Conservation (phyloP, 2,888 invertebrate genomes). For the Arrhopalites spinosus region DNA sequence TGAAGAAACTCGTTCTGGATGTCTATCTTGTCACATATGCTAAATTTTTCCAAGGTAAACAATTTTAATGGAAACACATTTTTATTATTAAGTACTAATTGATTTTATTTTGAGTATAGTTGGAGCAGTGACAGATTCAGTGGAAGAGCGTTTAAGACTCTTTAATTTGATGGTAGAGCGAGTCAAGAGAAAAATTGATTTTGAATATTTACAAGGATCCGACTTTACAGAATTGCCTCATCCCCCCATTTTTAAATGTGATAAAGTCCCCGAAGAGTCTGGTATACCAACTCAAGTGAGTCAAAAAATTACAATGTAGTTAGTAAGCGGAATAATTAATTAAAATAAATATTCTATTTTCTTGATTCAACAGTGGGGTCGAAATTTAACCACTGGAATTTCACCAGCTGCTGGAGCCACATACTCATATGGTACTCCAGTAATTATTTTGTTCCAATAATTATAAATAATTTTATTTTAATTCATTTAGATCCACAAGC, state of each 20-base stretch:
- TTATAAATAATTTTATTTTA: neutral
- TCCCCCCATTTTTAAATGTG: conserved; percentile 39
- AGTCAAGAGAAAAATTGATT: conserved; percentile 29
- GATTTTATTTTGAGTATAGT: neutral
- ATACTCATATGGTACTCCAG: conserved; percentile 20
- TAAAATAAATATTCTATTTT: too few relatives aligned
- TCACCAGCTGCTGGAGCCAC: conserved; percentile 25
- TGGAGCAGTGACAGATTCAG: neutral
- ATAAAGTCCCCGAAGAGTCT: conserved; percentile 24
- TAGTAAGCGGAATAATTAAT: too few relatives aligned
- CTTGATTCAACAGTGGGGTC: too few relatives aligned
- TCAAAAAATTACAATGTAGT: too few relatives aligned
- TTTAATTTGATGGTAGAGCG: conserved; percentile 22
- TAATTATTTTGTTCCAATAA: neutral
- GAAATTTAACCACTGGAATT: conserved; percentile 35
- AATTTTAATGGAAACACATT: neutral
- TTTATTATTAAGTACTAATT: neutral
- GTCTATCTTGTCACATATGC: conserved; percentile 16
- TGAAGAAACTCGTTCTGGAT: conserved; percentile 38
- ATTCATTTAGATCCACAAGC: conserved; percentile 39
- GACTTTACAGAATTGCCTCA: conserved; percentile 29
- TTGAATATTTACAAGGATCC: conserved; percentile 30
- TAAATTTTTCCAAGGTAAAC: conserved; percentile 29
- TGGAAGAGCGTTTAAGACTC: neutral
- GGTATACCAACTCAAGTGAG: conserved; percentile 33